Conservation (phyloP, 2,113 vertebrate genomes). For the Rhinoptilus africanus region DNA sequence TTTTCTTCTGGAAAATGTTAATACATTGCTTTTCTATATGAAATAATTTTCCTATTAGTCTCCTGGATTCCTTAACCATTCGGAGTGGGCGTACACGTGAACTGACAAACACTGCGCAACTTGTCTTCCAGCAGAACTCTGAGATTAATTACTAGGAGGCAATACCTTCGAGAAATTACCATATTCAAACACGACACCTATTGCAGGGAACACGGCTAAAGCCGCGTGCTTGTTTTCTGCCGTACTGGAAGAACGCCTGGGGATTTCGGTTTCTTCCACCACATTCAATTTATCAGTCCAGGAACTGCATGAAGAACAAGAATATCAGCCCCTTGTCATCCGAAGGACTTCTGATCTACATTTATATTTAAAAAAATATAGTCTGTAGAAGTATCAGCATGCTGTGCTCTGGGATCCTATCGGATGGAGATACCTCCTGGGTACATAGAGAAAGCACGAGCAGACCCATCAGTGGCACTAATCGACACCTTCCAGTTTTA, state of each 20-base stretch:
- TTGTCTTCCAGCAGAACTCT: background rate
- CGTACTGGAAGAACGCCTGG: background rate
- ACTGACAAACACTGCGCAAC: background rate
- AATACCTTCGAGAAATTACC: background rate
- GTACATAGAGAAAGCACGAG: accelerated
- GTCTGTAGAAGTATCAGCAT: background rate
- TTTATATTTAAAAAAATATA: background rate
- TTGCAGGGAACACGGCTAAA: background rate
- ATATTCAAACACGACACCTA: background rate
- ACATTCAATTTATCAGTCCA: accelerated
- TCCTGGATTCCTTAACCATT: background rate
- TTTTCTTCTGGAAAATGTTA: background rate
- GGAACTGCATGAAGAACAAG: accelerated
- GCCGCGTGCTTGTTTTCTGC: background rate
- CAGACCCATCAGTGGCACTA: background rate
- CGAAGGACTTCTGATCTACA: background rate
- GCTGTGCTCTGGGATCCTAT: background rate
- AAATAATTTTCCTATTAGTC: background rate
- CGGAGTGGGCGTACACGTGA: background rate
- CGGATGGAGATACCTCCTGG: background rate
- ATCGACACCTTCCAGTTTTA: background rate
- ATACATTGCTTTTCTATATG: background rate
- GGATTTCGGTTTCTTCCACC: background rate
- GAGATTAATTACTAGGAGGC: background rate
- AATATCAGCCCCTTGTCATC: background rate